phyloP scores from a whole-genome alignment of 2,797 vertebrate genomes.

The Pteropus rufus region DNA sequence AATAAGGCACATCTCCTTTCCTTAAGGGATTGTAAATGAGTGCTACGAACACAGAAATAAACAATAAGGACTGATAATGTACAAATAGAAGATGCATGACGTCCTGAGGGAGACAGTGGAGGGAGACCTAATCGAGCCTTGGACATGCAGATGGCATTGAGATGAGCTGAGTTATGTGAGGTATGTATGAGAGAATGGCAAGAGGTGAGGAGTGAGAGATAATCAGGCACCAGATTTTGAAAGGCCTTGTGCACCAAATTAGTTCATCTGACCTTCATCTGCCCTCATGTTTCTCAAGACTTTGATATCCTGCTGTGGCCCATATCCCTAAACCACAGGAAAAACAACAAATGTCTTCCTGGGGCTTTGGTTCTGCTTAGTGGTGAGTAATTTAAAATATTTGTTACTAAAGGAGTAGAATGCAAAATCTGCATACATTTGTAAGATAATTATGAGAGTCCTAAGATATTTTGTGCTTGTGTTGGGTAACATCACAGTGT shows the following conservation, averaged over 20 bases:
- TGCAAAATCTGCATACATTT: neutral
- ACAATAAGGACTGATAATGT: neutral
- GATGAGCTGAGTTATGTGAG: neutral
- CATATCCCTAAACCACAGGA: neutral
- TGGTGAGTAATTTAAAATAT: constrained; percentile 31
- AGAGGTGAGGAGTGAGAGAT: neutral
- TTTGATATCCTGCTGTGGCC: neutral
- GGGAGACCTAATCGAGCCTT: neutral
- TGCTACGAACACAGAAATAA: neutral
- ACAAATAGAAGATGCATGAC: neutral
- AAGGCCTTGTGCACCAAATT: neutral
- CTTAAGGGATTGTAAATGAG: neutral
- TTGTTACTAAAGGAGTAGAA: constrained; percentile 17
- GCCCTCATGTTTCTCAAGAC: constrained; percentile 24
- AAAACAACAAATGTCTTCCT: constrained; percentile 37
- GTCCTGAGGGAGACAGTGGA: neutral
- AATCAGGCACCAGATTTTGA: neutral
- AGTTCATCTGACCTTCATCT: neutral
- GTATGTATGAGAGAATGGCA: fast-evolving
- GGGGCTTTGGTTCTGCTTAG: neutral
- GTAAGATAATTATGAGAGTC: neutral
- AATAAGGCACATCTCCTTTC: neutral
- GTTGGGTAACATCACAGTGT: neutral
- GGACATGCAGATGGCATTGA: neutral
- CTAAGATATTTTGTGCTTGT: neutral